Base-by-base conservation (phyloP, 2,888 invertebrate genomes). In the Drosophila eohydei region DNA sequence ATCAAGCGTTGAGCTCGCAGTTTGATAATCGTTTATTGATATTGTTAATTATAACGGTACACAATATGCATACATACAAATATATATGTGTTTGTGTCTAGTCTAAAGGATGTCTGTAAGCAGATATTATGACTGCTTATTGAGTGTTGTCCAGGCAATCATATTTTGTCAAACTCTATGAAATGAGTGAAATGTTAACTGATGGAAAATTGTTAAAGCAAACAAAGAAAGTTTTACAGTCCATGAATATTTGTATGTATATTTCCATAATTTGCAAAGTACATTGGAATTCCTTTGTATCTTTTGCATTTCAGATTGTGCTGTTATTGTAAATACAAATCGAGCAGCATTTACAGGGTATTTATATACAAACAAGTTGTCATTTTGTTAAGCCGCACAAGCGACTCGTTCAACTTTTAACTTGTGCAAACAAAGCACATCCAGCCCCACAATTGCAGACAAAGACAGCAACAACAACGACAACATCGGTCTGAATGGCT, bases 381-480 rank as follows among this genome's bases (percentile, higher is more conserved):
- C 30, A 57, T 36, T 69, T 36, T 14, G 30, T 43, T 43, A 21
- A 21, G 43, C 43, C 21, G 21, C 21, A 43, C 43, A 43, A 21
- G 21, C 26, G 26, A 46, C 65, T 38, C 61, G 46, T 41, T 55
- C 50, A 34, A 76, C 58, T 65, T 61, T 71, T 66, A 71, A 61
- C 78, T 67, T 71, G 58, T 52, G 58, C 71, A 71, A 58, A 74
- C 74, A 66, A 72, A 66, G 68, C 56, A 67, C 64, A 64, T 46
- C 30, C 55, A 59, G 59, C 52, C 1, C 43, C 59, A 50, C 60
- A 71, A 76, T 71, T 74, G 76, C 71, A 64, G 76, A 63, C 63
- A 74, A 48, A 58, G 61, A 58, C 41, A 63, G 26, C 26, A 51
- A 28, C 30, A 55, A 60, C 26, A 65, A 40, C 28, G 59, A 26